Evolutionary conservation across 2,797 vertebrate genomes (phyloP).

Genomic region (Tragopan temminckii): DNA sequence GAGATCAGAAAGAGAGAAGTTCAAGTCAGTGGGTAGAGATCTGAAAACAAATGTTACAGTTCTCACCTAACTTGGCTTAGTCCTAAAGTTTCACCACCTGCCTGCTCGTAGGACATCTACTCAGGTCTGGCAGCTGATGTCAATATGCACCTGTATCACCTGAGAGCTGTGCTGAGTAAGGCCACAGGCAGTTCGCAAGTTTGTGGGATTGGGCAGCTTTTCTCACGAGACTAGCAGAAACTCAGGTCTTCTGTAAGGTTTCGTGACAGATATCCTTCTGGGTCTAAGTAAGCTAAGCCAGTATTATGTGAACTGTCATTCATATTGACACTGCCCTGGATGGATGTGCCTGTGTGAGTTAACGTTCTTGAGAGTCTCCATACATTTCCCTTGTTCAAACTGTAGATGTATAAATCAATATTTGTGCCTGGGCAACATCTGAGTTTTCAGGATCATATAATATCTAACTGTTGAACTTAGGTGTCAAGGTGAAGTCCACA

Average conservation of each 20-base stretch:
- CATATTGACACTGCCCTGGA: not conserved
- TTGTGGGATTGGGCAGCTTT: not conserved
- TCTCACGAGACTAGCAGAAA: not conserved
- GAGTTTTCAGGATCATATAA: not conserved
- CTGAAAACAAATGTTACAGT: not conserved
- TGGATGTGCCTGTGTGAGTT: not conserved
- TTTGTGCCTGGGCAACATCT: not conserved
- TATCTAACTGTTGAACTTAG: not conserved
- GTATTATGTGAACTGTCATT: not conserved
- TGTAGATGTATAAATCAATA: rapidly evolving
- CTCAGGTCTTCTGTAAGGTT: not conserved
- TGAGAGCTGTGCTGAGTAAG: not conserved
- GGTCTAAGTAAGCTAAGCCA: not conserved
- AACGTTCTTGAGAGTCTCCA: rapidly evolving
- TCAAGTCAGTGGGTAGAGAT: not conserved
- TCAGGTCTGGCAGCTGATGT: not conserved
- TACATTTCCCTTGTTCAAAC: not conserved
- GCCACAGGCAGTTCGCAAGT: not conserved
- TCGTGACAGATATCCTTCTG: not conserved
- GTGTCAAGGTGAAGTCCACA: not conserved
- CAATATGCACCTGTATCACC: rapidly evolving
- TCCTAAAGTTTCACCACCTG: not conserved
- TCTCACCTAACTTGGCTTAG: not conserved
- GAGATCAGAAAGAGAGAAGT: not conserved
- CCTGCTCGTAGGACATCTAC: not conserved